phyloP scores from a whole-genome alignment of 1,140 invertebrate genomes.

The Bombus sylvicola region DNA sequence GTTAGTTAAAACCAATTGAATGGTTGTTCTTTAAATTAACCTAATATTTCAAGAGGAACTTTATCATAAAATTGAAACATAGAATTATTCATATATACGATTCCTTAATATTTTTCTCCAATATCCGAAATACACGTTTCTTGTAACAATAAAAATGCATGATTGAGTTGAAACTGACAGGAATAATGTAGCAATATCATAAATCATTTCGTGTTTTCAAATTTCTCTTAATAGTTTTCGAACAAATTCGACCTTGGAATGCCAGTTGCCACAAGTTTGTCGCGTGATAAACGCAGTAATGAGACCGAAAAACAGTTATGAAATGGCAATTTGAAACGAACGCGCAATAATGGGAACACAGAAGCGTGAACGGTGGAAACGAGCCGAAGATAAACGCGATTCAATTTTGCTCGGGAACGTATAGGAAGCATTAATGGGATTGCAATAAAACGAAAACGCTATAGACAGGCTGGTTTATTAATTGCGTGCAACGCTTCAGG shows the following conservation, averaged over 20 bases:
- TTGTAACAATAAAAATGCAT: too few species aligned
- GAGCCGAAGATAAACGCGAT: constrained; percentile 39
- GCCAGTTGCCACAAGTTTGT: too few species aligned
- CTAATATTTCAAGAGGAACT: too few species aligned
- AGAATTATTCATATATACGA: too few species aligned
- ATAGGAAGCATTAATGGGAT: constrained; percentile 16
- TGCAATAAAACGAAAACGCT: constrained; percentile 15
- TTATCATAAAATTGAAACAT: too few species aligned
- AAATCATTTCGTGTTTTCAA: not conserved
- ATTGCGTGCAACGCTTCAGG: not conserved
- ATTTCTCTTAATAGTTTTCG: not conserved
- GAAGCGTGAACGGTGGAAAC: not conserved
- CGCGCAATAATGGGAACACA: not conserved
- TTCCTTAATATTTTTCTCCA: too few species aligned
- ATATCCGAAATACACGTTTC: too few species aligned
- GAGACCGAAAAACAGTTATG: not conserved
- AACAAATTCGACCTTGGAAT: too few species aligned
- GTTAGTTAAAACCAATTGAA: too few species aligned
- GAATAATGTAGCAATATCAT: not conserved
- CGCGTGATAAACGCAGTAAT: not conserved
- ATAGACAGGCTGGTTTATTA: constrained; percentile 26
- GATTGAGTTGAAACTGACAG: too few species aligned
- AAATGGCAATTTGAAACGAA: not conserved
- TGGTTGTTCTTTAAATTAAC: too few species aligned
- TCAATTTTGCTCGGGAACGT: constrained; percentile 15